Conservation (phyloP, 2,888 invertebrate species). For the Ectemnius cavifrons region DNA sequence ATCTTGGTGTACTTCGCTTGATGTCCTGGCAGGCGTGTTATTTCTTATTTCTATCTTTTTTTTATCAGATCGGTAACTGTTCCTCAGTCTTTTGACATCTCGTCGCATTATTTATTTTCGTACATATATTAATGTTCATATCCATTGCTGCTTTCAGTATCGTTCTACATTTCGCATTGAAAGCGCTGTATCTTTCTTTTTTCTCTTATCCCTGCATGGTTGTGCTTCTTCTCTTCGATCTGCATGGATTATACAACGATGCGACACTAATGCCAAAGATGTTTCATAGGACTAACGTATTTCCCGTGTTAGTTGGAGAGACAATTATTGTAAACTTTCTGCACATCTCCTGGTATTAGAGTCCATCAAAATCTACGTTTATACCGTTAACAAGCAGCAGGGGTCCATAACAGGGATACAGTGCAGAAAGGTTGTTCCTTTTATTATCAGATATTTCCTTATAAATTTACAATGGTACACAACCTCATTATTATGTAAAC, state of each 20-base stretch:
- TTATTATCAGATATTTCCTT: constrained; percentile 63
- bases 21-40: constrained; percentile 29
- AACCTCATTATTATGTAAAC: constrained; percentile 76
- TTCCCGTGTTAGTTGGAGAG: background rate
- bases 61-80: constrained; percentile 17
- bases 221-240: constrained; percentile 55
- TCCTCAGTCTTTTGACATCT: constrained; percentile 32
- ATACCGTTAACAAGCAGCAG: constrained; percentile 70
- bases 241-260: constrained; percentile 63
- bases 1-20: constrained; percentile 30
- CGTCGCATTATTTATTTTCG: constrained; percentile 42
- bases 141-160: constrained; percentile 37
- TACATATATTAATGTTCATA: constrained; percentile 24
- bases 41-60: constrained; percentile 23
- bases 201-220: constrained; percentile 37
- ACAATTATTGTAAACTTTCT: constrained; percentile 2
- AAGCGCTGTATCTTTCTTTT: background rate
- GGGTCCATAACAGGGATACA: constrained; percentile 79
- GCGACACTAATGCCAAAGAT: constrained; percentile 60
- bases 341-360: constrained; percentile 58
- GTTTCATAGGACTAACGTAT: constrained; percentile 1
- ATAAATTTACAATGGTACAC: constrained; percentile 68
- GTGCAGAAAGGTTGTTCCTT: constrained; percentile 73
- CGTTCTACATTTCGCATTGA: constrained; percentile 17
- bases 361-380: constrained; percentile 65